Conservation (phyloP, 2,113 vertebrate species). For the Sterrhoptilus dennistouni region DNA sequence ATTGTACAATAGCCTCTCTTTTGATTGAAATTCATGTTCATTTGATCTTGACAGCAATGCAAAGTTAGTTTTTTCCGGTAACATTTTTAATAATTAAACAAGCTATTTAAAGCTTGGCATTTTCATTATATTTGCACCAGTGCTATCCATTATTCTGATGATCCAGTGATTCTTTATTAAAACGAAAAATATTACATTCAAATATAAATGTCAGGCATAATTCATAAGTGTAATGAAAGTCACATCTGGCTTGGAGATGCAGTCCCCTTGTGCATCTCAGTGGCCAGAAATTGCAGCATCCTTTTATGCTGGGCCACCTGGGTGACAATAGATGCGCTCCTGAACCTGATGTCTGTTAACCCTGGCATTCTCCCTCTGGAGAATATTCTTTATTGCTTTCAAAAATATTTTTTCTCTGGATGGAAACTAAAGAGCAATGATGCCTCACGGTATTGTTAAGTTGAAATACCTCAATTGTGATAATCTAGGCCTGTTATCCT, state of each 20-base stretch:
- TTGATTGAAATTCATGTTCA: conserved; percentile 71
- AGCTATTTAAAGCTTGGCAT: conserved; percentile 64
- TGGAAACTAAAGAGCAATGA: not conserved
- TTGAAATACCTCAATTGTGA: not conserved
- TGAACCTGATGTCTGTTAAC: not conserved
- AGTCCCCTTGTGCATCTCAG: not conserved
- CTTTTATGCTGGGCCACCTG: not conserved
- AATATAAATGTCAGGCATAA: conserved; percentile 63
- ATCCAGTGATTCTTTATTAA: conserved; percentile 66
- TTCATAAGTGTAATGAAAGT: conserved; percentile 51
- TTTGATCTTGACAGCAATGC: conserved; percentile 69
- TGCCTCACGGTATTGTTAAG: not conserved
- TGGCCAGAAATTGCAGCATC: not conserved
- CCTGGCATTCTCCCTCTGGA: not conserved
- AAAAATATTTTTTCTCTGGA: not conserved
- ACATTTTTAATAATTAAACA: conserved; percentile 76
- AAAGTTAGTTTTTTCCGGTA: conserved; percentile 52
- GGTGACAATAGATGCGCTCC: not conserved
- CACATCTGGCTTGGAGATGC: conserved; percentile 1
- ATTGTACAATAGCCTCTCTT: conserved; percentile 53
- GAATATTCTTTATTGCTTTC: not conserved
- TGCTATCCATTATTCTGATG: conserved; percentile 65
- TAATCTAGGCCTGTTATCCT: not conserved
- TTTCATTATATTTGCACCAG: conserved; percentile 60
- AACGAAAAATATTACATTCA: conserved; percentile 58